Evolutionary conservation across 2,113 vertebrate species (phyloP).

Genomic region (Laterallus jamaicensis): DNA sequence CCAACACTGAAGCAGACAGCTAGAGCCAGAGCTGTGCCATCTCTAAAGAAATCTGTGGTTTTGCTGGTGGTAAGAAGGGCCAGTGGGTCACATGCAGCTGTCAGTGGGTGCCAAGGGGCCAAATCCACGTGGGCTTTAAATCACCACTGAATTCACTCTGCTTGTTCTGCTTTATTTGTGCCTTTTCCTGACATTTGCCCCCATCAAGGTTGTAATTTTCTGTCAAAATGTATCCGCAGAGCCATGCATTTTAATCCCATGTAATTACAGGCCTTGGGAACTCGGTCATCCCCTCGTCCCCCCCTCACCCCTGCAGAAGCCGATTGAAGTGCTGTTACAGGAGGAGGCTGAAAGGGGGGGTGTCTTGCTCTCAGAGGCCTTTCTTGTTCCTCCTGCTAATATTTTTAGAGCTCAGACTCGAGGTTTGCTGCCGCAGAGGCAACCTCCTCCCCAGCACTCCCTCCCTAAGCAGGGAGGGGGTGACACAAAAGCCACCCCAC

Average conservation of each 20-base stretch:
- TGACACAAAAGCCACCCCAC: not conserved
- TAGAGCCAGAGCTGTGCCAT: not conserved
- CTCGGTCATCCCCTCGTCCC: not conserved
- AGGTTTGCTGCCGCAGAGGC: not conserved
- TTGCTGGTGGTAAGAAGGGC: not conserved
- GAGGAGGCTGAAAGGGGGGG: not conserved
- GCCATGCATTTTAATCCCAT: conserved; percentile 20
- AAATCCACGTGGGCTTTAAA: not conserved
- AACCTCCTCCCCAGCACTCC: not conserved
- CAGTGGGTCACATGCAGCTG: not conserved
- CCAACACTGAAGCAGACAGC: not conserved
- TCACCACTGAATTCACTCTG: not conserved
- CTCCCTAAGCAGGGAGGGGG: not conserved
- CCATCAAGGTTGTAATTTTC: conserved; percentile 16
- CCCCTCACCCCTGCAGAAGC: not conserved
- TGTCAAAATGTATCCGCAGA: conserved; percentile 1
- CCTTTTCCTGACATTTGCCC: not conserved
- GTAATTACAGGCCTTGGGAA: conserved; percentile 27
- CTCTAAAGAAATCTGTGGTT: not conserved
- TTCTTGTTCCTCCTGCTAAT: not conserved
- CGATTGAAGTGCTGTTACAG: not conserved
- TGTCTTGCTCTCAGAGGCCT: not conserved
- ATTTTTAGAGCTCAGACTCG: not conserved
- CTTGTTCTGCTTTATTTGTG: not conserved
- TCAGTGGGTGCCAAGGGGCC: not conserved